Evolutionary conservation across 2,113 vertebrate genomes (phyloP), one percentile per base, ranked within the genome.

Genomic region (Actinemys pallida): DNA sequence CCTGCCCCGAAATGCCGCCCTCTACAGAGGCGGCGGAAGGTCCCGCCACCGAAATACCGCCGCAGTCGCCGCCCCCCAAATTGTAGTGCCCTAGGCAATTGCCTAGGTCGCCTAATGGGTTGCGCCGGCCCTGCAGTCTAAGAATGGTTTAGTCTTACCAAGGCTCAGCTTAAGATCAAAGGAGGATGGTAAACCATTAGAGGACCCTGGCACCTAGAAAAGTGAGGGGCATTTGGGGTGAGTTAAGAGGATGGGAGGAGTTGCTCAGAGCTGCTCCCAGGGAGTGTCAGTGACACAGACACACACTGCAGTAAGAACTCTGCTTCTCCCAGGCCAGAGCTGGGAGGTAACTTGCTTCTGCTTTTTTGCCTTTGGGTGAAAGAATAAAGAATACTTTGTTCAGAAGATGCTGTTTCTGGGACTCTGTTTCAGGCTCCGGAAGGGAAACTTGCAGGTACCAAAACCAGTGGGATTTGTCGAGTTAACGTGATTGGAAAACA

Each of bases 251-350:
- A 9, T 90, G 72, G 24, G 4, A 20, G 14, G 20, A 35, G 56
- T 57, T 57, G 9, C 9, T 27, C 3, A 14, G 35, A 31, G 12
- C 59, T 11, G 29, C 12, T 27, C 59, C 27, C 29, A 31, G 59
- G 29, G 59, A 62, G 29, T 31, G 79, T 24, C 45, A 14, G 11
- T 79, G 92, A 1, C 29, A 65, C 53, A 47, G 39, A 6, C 0
- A 0, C 19, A 1, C 7, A 0, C 45, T 10, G 17, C 31, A 47
- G 53, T 35, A 45, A 82, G 57, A 45, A 45, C 31, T 1, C 8
- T 19, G 25, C 53, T 45, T 9, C 8, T 2, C 27, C 47, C 42
- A 29, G 84, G 3, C 39, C 65, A 90, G 88, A 53, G 81, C 1
- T 39, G 62, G 65, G 89, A 84, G 53, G 56, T 8, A 22, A 72